These are phyloP conservation scores for Agrotis segetum DNA, from an alignment of 2,888 invertebrate genomes.

Conservation along the genomic window DNA sequence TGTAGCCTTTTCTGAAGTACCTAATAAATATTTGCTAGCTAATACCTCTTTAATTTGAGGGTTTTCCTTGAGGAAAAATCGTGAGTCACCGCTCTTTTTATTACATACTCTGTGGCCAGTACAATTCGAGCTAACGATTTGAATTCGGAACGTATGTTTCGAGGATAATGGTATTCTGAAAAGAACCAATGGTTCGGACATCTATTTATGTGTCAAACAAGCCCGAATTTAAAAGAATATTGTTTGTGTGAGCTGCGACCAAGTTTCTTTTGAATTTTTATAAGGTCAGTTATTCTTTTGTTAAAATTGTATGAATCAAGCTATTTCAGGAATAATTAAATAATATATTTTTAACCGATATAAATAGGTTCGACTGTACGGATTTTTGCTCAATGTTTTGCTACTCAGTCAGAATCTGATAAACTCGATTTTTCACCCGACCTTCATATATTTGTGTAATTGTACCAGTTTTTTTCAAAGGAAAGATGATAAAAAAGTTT, in stretches of 20 bases:
- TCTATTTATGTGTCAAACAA: slow-evolving; percentile 55
- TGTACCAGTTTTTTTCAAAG: too few relatives aligned
- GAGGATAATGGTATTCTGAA: slow-evolving; percentile 63
- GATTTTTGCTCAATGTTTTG: too few relatives aligned
- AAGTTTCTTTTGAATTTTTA: slow-evolving; percentile 8
- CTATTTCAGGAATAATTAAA: not conserved
- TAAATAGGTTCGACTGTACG: too few relatives aligned
- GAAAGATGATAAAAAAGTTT: too few relatives aligned
- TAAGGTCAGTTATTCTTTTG: slow-evolving; percentile 10
- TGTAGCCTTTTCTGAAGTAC: too few relatives aligned
- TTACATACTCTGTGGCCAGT: slow-evolving; percentile 49
- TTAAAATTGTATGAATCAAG: not conserved
- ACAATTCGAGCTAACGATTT: slow-evolving; percentile 64
- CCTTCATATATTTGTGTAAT: too few relatives aligned
- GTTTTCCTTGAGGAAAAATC: not conserved
- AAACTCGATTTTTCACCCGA: too few relatives aligned
- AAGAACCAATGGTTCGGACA: slow-evolving; percentile 50
- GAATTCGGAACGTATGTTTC: slow-evolving; percentile 66
- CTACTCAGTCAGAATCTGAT: too few relatives aligned
- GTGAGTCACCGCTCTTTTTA: slow-evolving; percentile 1
- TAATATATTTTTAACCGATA: too few relatives aligned
- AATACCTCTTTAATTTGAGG: not conserved
- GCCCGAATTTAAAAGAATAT: slow-evolving; percentile 29
- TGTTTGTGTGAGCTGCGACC: not conserved
- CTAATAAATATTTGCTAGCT: not conserved